Evolutionary conservation across 2,113 vertebrate species (phyloP).

Genomic region (Nicator chloris): DNA sequence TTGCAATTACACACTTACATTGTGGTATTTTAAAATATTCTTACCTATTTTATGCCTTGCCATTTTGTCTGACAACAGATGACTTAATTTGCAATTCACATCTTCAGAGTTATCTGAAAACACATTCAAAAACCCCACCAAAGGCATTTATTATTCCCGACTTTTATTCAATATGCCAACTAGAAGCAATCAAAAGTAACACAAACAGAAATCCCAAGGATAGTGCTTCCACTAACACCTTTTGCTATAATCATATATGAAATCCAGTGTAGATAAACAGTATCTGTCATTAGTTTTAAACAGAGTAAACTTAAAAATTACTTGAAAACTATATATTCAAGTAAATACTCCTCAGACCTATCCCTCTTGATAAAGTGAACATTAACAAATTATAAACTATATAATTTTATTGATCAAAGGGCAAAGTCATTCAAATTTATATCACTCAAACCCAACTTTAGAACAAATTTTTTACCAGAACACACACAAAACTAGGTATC

Average conservation of each 20-base stretch:
- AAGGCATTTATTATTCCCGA: not conserved
- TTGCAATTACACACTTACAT: not conserved
- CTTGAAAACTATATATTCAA: not conserved
- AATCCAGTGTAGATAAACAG: not conserved
- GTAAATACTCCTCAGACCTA: not conserved
- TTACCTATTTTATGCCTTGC: slow-evolving; percentile 48
- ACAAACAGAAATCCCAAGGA: not conserved
- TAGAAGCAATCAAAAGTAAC: not conserved
- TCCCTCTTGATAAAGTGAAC: not conserved
- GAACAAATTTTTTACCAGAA: not conserved
- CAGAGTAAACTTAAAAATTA: not conserved
- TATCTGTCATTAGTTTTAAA: not conserved
- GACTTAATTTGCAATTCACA: not conserved
- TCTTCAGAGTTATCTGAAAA: slow-evolving; percentile 31
- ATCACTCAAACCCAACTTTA: not conserved
- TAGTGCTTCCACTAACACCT: not conserved
- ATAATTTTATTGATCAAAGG: not conserved
- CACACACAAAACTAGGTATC: not conserved
- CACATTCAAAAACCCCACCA: not conserved
- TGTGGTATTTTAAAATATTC: not conserved
- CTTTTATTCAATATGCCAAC: not conserved
- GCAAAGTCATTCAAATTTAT: not conserved
- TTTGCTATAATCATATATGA: not conserved
- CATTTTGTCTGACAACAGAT: not conserved
- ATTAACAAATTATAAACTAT: not conserved